A percentile compares a stretch with the other conserved stretches of the same genome.
Conservation (phyloP, 1,140 invertebrate species). For the Papilio xuthus region DNA sequence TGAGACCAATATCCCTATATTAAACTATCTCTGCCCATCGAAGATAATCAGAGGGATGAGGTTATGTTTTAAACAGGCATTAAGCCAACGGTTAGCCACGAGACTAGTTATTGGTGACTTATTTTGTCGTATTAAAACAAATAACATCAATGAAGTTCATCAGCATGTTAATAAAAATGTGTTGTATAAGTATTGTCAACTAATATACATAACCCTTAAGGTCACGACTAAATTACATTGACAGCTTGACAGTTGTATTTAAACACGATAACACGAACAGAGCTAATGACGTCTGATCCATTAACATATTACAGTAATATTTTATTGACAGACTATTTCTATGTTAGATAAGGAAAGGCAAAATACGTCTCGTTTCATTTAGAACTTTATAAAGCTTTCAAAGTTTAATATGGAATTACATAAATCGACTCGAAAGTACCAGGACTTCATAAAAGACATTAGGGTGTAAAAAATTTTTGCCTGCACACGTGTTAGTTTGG, state of each 20-base stretch:
- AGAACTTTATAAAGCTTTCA: neutral
- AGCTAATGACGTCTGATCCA: constrained; percentile 40
- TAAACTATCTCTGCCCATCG: too few relatives aligned
- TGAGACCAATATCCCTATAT: too few relatives aligned
- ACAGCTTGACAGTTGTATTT: constrained; percentile 51
- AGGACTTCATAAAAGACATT: neutral
- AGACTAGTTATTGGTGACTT: too few relatives aligned
- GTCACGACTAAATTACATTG: constrained; percentile 54
- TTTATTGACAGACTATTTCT: constrained; percentile 15
- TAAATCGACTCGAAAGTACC: neutral
- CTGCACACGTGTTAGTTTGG: too few relatives aligned
- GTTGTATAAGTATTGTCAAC: neutral
- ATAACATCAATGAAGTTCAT: constrained; percentile 59
- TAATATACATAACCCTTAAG: constrained; percentile 57
- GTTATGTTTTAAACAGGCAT: too few relatives aligned
- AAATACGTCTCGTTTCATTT: neutral
- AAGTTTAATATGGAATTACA: neutral
- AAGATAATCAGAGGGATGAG: too few relatives aligned
- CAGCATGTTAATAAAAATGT: constrained; percentile 53
- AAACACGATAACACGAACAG: constrained; percentile 35
- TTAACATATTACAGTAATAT: constrained; percentile 22
- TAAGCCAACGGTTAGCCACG: too few relatives aligned
- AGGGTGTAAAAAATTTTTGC: neutral
- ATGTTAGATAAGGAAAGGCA: constrained; percentile 5
- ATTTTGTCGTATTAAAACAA: neutral